Conservation (phyloP, 2,797 vertebrate genomes). For the Jordanella pulchra region DNA sequence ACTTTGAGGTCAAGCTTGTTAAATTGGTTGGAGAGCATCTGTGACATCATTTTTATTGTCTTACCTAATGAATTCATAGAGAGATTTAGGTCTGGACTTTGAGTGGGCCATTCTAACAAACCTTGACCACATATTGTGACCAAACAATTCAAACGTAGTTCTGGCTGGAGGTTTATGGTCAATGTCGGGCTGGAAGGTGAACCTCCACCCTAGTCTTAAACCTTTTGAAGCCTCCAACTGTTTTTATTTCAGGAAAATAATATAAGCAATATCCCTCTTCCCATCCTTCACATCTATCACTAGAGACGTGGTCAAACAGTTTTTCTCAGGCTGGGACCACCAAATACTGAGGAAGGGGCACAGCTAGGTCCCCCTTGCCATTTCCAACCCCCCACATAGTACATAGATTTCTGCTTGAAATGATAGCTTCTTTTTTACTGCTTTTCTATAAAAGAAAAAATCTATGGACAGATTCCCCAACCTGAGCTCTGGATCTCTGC, state of each 20-base stretch:
- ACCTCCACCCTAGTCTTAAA: background rate
- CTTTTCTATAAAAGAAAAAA: background rate
- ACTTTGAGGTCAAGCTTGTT: too few relatives aligned
- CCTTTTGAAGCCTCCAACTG: background rate
- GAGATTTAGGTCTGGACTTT: background rate
- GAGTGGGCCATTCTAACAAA: background rate
- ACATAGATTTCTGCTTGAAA: background rate
- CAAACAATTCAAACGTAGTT: background rate
- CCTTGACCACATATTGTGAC: background rate
- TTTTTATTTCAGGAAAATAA: background rate
- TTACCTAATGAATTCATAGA: background rate
- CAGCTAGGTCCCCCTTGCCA: too few relatives aligned
- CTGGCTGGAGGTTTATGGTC: background rate
- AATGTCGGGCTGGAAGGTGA: background rate
- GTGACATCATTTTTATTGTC: background rate
- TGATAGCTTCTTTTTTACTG: background rate
- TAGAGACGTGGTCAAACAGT: too few relatives aligned
- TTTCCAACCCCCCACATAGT: too few relatives aligned
- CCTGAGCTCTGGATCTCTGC: background rate
- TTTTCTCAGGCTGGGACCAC: too few relatives aligned
- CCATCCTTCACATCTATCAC: too few relatives aligned
- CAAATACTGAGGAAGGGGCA: too few relatives aligned
- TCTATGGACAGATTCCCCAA: background rate
- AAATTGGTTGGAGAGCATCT: too few relatives aligned
- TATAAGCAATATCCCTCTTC: background rate